Evolutionary conservation across 2,888 invertebrate genomes (phyloP), one percentile per base, ranked within the genome.

Genomic region (Malachius bipustulatus): DNA sequence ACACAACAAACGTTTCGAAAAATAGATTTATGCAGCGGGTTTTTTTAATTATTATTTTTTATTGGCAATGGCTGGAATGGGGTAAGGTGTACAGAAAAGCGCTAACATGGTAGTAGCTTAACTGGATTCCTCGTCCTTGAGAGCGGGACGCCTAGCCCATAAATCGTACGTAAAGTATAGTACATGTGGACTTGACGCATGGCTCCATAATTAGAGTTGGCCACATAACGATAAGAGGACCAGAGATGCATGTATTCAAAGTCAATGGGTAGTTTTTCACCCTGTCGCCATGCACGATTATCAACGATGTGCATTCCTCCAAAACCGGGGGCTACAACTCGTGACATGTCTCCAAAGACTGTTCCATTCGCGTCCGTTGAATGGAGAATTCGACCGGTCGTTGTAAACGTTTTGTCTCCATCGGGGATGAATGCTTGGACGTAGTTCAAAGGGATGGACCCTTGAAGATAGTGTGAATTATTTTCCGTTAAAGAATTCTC

Each of bases 401-500:
- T 8, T 8, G n/a, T 19, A 8, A 19, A 19, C 6, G 6, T 19
- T 19, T 6, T 19, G 6, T 19, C 6, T 19, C 24, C 24, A 8
- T 6, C 24, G 6, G 24, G 24, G n/a, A 8, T 19, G n/a, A 8
- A 19, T 8, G 6, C 24, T n/a, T 19, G 6, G n/a, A 19, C n/a
- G n/a, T 19, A 19, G 6, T 19, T 19, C 6, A 19, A 8, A 19
- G 24, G 24, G 6, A 19, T 19, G n/a, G 6, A 8, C 6, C 24
- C 24, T 19, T 19, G 24, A 19, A 19, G 6, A 19, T 19, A 19
- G 24, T 19, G 24, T 8, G 6, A 8, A n/a, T n/a, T 19, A n/a
- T 19, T 19, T n/a, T 19, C 24, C n/a, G 24, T 19, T n/a, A 19
- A 19, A 19, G 6, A 8, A 19, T 19, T 19, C 24, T 19, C 24